These are phyloP conservation scores for Lasius fuliginosus DNA, from an alignment of 2,888 invertebrate genomes.

Conservation along the genomic window DNA sequence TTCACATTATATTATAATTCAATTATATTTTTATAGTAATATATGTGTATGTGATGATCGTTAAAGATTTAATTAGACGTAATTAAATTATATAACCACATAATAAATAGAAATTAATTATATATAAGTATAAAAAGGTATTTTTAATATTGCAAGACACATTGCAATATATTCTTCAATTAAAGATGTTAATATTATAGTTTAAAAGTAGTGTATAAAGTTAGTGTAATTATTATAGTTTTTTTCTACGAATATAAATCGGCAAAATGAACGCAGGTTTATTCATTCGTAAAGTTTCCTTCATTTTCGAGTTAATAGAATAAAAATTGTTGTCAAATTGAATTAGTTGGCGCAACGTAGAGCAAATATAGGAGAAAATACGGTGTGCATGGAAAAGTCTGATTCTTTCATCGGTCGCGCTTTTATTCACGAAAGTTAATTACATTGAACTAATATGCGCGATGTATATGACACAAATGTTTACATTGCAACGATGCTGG, in stretches of 20 bases:
- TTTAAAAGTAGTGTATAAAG: too few species aligned
- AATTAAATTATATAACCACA: not conserved
- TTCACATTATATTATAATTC: not conserved
- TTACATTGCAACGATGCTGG: constrained; percentile 28
- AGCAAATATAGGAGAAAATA: not conserved
- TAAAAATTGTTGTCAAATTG: constrained; percentile 35
- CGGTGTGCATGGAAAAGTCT: constrained; percentile 17
- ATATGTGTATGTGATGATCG: not conserved
- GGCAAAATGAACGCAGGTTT: not conserved
- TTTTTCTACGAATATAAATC: not conserved
- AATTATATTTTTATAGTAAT: not conserved
- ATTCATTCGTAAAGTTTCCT: not conserved
- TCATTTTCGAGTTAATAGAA: constrained; percentile 19
- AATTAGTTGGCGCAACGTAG: constrained; percentile 23
- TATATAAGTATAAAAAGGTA: too few species aligned
- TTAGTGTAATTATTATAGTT: too few species aligned
- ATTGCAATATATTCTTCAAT: too few species aligned
- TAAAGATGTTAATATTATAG: too few species aligned
- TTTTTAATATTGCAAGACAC: too few species aligned
- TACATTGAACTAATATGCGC: constrained; percentile 46
- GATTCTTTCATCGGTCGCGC: constrained; percentile 19
- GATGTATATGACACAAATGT: constrained; percentile 26
- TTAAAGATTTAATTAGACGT: constrained; percentile 1
- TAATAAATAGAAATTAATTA: not conserved
- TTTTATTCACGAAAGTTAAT: constrained; percentile 48